Base-by-base conservation (phyloP, 1,140 invertebrate genomes). In the Pomacea maculata region DNA sequence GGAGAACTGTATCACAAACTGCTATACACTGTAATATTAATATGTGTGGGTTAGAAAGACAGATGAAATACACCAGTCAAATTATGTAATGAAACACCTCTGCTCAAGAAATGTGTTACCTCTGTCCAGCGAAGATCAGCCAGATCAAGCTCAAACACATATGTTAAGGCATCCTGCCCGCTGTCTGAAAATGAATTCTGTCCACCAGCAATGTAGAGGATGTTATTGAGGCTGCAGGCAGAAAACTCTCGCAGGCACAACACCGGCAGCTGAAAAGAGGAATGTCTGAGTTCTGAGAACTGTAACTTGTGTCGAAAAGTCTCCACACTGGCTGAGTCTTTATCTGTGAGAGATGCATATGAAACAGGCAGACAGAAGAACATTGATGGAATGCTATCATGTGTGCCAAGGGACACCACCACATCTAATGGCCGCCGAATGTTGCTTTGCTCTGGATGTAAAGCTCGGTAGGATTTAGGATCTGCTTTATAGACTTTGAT, bases 131-230 rank as follows among this genome's bases (percentile, higher is more conserved):
- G 54, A 19, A 77, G 77, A 17, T 64, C 70, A 54, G 76, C 64
- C 25, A 81, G 65, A 64, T 82, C 80, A 25, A 82, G 74, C 73
- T 81, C 72, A 70, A 79, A 82, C 64, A 82, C 70, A 76, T 75
- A 72, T 29, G 70, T 73, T 15, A 79, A 29, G 9, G 83, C 83
- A 78, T 80, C 78, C 78, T 84, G 73, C 21, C 74, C 83, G 63
- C 72, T 75, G 45, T 77, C 70, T 12, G 78, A 79, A 34, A 82
- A 82, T 14, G 68, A 76, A 19, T 75, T 72, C 78, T 84, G 83
- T 19, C 83, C 83, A 19, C 83, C 83, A 70, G 78, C 80, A 12
- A 84, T 75, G 64, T 84, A 84, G 54, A 84, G 29, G 19, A 76
- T 72, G 61, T 82, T 81, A 55, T 80, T 81, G 14, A 82, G 74